Conservation (phyloP, 1,140 invertebrate species). For the Orussus abietinus region DNA sequence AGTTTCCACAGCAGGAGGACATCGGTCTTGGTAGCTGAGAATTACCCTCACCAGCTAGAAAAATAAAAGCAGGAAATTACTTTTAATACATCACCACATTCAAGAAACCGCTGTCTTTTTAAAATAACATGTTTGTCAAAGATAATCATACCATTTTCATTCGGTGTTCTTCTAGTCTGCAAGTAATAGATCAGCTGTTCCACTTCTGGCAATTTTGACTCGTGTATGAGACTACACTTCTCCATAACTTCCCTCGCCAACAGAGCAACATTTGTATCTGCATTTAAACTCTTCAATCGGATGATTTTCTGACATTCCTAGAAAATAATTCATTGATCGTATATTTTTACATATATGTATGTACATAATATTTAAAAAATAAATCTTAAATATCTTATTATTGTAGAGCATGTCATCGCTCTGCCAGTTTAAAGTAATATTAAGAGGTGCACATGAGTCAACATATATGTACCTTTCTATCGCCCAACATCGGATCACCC, state of each 20-base stretch:
- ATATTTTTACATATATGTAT: constrained; percentile 8
- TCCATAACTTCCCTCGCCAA: constrained; percentile 84
- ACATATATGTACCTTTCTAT: constrained; percentile 83
- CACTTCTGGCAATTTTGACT: constrained; percentile 78
- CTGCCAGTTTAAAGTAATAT: too few relatives aligned
- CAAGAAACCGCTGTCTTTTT: constrained; percentile 4
- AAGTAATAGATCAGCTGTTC: constrained; percentile 91
- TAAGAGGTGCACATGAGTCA: too few relatives aligned
- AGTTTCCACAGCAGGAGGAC: constrained; percentile 39
- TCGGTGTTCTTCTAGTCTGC: constrained; percentile 75
- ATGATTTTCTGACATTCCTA: constrained; percentile 81
- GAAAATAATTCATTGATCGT: constrained; percentile 16
- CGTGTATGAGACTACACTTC: constrained; percentile 85
- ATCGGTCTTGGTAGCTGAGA: constrained; percentile 36
- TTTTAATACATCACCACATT: not conserved
- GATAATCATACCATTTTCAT: constrained; percentile 34
- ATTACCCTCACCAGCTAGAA: constrained; percentile 32
- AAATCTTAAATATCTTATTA: not conserved
- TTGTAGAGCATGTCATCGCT: too few relatives aligned
- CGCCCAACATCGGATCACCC: constrained; percentile 79
- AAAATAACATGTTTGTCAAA: constrained; percentile 3
- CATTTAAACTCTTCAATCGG: constrained; percentile 76
- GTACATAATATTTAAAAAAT: constrained; percentile 5
- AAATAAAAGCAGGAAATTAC: constrained; percentile 9
- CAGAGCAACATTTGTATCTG: constrained; percentile 73